Evolutionary conservation across 2,888 invertebrate genomes (phyloP), one percentile per base, ranked within the genome.

Genomic region (Pristionchus mayeri): DNA sequence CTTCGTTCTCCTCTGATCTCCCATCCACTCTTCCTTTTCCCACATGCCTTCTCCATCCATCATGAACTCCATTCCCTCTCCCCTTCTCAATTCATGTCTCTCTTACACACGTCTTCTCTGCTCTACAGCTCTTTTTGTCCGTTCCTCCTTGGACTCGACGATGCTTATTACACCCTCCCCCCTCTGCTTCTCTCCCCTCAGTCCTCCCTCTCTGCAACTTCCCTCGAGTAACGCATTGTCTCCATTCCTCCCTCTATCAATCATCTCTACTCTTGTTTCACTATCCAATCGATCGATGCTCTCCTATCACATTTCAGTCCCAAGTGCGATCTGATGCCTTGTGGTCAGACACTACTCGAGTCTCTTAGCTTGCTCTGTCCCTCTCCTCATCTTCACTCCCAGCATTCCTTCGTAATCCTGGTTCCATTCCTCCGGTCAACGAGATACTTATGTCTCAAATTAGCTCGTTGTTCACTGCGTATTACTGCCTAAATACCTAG

Each of bases 401-500:
- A 6, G 63, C 37, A 37, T 44, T n/a, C 16, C 24, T 71, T n/a
- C 40, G 24, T 30, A 30, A 3, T 44, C 40, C 40, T 40, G n/a
- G 24, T 40, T 13, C 21, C 21, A 44, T 44, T 16, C 40, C 24
- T 71, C 11, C 11, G 40, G 71, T 40, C 40, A 71, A 63, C 34
- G 63, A 63, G 63, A 63, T 34, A 63, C 63, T 37, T 21, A 24
- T 24, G 34, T 63, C 34, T 63, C 44, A 63, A 63, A 63, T 63
- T 63, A 63, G 63, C 63, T 34, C 60, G 30, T 67, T 67, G 54
- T 67, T 67, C 71, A 21, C 34, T 34, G 0, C 34, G 34, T 27
- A 63, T 63, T 63, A 63, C 63, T 71, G 71, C 71, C 71, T 71
- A 63, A 63, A 63, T 63, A 63, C 63, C 34, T 63, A 63, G 63